Percentiles rank a stretch among this genome's conserved stretches.
These are phyloP conservation scores for Champsocephalus gunnari DNA, from an alignment of 2,797 vertebrate species.

Conservation along the genomic window DNA sequence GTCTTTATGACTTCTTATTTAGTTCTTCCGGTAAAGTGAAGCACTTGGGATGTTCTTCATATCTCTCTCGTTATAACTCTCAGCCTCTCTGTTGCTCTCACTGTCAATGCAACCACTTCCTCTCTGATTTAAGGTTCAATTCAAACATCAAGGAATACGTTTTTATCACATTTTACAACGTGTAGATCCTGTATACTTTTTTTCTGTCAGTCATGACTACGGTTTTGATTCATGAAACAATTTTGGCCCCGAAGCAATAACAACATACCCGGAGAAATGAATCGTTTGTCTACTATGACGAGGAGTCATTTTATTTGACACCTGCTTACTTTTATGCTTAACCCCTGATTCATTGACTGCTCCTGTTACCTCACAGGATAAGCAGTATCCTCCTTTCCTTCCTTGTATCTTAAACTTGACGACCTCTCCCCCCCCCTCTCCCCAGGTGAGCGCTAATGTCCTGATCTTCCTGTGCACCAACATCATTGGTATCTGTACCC, in stretches of 20 bases:
- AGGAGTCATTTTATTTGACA: neutral
- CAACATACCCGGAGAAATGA: neutral
- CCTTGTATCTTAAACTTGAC: neutral
- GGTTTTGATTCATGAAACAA: constrained; percentile 1
- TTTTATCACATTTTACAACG: neutral
- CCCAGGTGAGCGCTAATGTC: constrained; percentile 86
- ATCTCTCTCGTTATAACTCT: neutral
- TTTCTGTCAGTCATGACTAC: neutral
- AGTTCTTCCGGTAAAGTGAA: constrained; percentile 7
- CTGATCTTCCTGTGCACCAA: constrained; percentile 96
- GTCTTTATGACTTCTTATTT: neutral
- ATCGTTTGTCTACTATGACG: neutral
- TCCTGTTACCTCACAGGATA: neutral
- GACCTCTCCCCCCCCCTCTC: neutral
- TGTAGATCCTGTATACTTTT: neutral
- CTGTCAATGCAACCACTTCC: constrained; percentile 9
- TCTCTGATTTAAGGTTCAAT: constrained; percentile 14
- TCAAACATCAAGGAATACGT: constrained; percentile 41
- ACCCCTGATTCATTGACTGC: neutral
- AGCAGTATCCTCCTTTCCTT: neutral
- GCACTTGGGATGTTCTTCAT: neutral
- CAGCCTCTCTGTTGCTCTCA: neutral
- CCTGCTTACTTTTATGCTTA: neutral
- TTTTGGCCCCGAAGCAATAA: neutral
- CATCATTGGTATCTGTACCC: constrained; percentile 94